A percentile compares a stretch with the other conserved stretches of the same genome.
Conservation (phyloP, 2,113 vertebrate species). For the Proterorhinus semilunaris region DNA sequence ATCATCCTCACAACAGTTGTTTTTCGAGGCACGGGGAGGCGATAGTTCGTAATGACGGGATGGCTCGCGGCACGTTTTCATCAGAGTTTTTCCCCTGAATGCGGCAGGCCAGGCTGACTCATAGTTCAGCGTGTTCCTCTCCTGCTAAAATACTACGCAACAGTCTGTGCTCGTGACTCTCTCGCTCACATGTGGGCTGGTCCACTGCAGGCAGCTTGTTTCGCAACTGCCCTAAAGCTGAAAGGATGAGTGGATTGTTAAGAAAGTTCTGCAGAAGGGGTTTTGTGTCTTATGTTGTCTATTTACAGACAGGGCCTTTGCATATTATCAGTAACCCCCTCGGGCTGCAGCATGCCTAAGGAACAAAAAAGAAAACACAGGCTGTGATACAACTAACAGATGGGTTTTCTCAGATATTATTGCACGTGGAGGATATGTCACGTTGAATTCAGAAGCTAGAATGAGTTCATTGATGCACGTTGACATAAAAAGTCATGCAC, state of each 20-base stretch:
- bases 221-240: background rate
- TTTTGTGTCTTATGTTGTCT: background rate
- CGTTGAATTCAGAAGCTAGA: no score
- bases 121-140: slow-evolving; percentile 46
- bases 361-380: no score
- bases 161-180: slow-evolving; percentile 10
- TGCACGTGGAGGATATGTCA: no score
- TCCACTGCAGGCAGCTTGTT: slow-evolving; percentile 7
- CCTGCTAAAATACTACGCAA: slow-evolving; percentile 8
- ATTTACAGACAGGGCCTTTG: no score
- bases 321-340: no score
- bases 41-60: slow-evolving; percentile 29
- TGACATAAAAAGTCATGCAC: no score
- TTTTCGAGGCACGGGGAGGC: slow-evolving; percentile 13
- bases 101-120: slow-evolving; percentile 24
- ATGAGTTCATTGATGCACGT: no score
- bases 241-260: background rate
- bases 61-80: slow-evolving; percentile 9
- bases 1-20: slow-evolving; percentile 28
- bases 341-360: no score
- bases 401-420: no score
- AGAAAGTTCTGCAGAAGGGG: no score
- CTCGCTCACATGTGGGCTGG: slow-evolving; percentile 18
- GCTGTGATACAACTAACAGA: no score
- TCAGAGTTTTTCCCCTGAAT: slow-evolving; percentile 29